Conservation (phyloP, 2,797 vertebrate genomes). For the Enteromius afrohamiltoni region DNA sequence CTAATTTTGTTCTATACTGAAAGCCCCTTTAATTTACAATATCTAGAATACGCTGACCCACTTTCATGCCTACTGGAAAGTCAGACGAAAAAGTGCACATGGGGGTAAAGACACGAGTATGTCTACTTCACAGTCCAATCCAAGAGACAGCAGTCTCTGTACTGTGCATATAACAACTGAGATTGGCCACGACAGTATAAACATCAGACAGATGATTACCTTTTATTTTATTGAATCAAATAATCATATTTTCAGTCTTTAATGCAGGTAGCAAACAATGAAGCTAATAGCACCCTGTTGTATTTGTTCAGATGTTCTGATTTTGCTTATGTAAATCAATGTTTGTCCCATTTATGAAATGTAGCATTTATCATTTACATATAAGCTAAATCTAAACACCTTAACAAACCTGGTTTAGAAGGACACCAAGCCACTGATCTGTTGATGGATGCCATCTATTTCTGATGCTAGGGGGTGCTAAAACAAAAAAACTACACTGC, state of each 20-base stretch:
- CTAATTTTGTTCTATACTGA: conserved; percentile 65
- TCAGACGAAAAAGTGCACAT: neutral
- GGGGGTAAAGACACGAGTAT: conserved; percentile 5
- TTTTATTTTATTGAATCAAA: neutral
- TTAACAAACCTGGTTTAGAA: neutral
- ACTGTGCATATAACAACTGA: neutral
- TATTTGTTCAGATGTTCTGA: too few species aligned
- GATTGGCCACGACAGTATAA: neutral
- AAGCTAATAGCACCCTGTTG: neutral
- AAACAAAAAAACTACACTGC: too few species aligned
- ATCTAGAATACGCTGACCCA: conserved; percentile 56
- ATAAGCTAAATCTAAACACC: neutral
- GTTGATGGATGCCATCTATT: neutral
- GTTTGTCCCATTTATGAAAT: neutral
- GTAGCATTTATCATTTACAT: neutral
- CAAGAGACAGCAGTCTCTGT: neutral
- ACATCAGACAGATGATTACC: neutral
- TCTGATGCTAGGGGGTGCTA: neutral
- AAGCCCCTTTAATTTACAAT: conserved; percentile 66
- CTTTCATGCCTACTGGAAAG: conserved; percentile 43
- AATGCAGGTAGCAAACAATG: neutral
- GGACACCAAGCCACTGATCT: neutral
- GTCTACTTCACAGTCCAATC: conserved; percentile 14
- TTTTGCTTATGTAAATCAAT: neutral
- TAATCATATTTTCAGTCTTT: neutral